These are phyloP conservation scores for Amniataba percoides DNA, from an alignment of 2,797 vertebrate species.

Conservation along the genomic window DNA sequence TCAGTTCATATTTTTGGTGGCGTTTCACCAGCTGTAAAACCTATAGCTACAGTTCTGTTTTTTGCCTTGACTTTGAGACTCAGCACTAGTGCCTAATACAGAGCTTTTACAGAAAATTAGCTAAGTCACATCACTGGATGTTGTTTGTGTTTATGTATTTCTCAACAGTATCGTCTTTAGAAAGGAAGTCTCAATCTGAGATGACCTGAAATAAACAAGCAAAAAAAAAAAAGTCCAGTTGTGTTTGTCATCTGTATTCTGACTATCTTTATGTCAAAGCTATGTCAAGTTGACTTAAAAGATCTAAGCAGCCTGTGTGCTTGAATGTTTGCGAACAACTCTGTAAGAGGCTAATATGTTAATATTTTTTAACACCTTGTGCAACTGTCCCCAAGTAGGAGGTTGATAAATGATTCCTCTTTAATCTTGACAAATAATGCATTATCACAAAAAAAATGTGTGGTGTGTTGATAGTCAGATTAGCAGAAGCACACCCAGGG, in stretches of 20 bases:
- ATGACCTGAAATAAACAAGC: slow-evolving; percentile 34
- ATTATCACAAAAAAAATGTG: neutral
- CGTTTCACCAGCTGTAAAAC: neutral
- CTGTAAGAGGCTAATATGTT: neutral
- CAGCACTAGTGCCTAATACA: slow-evolving; percentile 23
- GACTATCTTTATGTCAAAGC: neutral
- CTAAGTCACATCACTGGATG: neutral
- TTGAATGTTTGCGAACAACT: neutral
- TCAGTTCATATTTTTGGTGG: neutral
- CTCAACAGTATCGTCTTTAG: neutral
- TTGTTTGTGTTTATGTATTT: slow-evolving; percentile 14
- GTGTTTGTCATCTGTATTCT: neutral
- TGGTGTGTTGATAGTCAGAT: neutral
- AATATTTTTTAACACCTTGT: neutral
- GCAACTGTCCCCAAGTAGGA: neutral
- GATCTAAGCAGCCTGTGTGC: no score
- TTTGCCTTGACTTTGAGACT: slow-evolving; percentile 6
- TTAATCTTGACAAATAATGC: neutral
- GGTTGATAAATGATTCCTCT: neutral
- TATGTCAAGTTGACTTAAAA: neutral
- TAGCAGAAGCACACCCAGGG: neutral
- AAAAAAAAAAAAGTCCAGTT: neutral
- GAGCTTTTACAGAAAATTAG: neutral
- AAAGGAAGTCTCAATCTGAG: neutral
- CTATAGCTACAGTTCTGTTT: neutral